A percentile compares a stretch with the other conserved stretches of the same genome.
These are phyloP conservation scores for Thamnophis elegans DNA, from an alignment of 2,797 vertebrate genomes.

Conservation along the genomic window DNA sequence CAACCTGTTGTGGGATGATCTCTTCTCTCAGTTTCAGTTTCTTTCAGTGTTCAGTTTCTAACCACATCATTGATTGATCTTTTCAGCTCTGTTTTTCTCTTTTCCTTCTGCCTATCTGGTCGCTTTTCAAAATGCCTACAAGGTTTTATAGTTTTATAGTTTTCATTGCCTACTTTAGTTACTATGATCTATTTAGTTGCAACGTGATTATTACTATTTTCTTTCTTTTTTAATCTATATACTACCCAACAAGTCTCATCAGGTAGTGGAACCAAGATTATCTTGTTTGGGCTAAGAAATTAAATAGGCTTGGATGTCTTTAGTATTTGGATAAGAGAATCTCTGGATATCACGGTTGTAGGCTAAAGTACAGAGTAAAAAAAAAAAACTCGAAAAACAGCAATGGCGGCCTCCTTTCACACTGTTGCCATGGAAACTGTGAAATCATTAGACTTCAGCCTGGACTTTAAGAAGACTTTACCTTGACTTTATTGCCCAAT, in stretches of 20 bases:
- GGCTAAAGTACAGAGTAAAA: neutral
- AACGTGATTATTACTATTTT: neutral
- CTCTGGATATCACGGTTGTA: neutral
- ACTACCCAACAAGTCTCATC: neutral
- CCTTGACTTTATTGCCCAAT: neutral
- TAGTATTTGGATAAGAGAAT: neutral
- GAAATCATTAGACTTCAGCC: neutral
- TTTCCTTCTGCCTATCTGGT: neutral
- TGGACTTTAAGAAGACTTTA: neutral
- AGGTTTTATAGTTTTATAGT: neutral
- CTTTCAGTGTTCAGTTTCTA: neutral
- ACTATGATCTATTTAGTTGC: neutral
- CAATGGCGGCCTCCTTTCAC: neutral
- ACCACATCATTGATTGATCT: neutral
- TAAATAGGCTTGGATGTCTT: neutral
- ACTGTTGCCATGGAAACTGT: neutral
- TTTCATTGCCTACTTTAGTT: neutral
- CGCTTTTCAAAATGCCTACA: neutral
- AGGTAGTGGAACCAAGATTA: neutral
- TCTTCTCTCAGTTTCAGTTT: neutral
- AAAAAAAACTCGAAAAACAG: neutral
- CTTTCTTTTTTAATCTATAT: neutral
- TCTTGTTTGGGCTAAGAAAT: neutral
- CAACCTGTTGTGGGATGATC: neutral
- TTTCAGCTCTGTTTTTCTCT: neutral